Base-by-base conservation (phyloP, 2,113 vertebrate species). In the Anser cygnoides region DNA sequence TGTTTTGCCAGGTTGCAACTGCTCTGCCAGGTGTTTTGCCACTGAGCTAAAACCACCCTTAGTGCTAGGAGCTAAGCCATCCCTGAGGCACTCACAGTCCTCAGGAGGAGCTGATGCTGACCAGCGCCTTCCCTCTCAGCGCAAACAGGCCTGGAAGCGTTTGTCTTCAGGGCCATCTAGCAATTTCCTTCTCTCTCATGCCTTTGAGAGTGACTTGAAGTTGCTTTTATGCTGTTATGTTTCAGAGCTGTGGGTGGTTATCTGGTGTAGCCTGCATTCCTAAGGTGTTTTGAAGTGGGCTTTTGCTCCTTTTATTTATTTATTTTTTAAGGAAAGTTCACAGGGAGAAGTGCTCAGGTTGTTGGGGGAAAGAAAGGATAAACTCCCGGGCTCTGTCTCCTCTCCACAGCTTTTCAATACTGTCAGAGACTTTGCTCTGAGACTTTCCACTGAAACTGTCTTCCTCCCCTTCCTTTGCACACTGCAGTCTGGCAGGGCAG, bases 41-140 rank as follows among this genome's bases (percentile, higher is more conserved):
- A 3, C 46, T 35, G 68, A 43, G 15, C 41, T 57, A 31, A 66
- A 73, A 43, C 19, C 7, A 1, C 9, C 6, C 10, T 18, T 10
- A 15, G 29, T 16, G 4, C 10, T 31, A 6, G 9, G 29, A 59
- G 19, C 11, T 50, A 7, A 59, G 35, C 28, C 35, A 29, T 15
- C 23, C 11, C 43, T 6, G 3, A 59, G 62, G 72, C 52, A 19
- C 2, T 2, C 3, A 4, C 1, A 4, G 35, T 18, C 17, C 26
- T n/a, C 20, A 4, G 18, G 39, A 46, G 76, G 35, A 58, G 29
- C 54, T 12, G 4, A 4, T 13, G 54, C 33, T 49, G 39, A 15
- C 33, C 57, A 35, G 13, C 7, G 4, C n/a, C 37, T 14, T 18
- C 21, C 44, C 17, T 65, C 41, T 28, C 2, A 5, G 9, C 8